A percentile compares a stretch with the other conserved stretches of the same genome.
These are phyloP conservation scores for Rhodinocichla rosea DNA, from an alignment of 2,113 vertebrate species.

Conservation along the genomic window DNA sequence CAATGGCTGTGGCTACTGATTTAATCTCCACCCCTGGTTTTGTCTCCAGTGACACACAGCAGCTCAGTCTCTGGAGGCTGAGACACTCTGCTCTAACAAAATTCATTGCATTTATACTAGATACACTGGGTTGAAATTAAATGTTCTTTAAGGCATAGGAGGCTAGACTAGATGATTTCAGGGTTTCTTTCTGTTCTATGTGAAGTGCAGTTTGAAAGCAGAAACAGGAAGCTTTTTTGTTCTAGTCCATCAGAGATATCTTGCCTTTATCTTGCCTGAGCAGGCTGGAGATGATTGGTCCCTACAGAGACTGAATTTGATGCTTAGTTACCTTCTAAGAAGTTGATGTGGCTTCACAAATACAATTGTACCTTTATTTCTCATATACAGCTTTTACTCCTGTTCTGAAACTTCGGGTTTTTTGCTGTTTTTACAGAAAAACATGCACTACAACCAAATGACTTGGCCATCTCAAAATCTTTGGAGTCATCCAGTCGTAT, in stretches of 20 bases:
- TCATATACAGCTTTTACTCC: neutral
- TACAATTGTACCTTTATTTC: neutral
- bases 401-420: neutral
- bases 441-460: constrained; percentile 84
- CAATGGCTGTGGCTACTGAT: neutral
- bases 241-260: neutral
- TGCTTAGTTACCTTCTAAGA: neutral
- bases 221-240: neutral
- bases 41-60: neutral
- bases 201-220: neutral
- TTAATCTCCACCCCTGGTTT: neutral
- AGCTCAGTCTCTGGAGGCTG: neutral
- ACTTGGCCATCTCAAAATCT: constrained; percentile 83
- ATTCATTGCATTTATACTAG: neutral
- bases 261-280: neutral
- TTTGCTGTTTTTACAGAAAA: constrained; percentile 77
- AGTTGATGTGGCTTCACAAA: neutral
- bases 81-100: neutral
- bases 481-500: constrained; percentile 82
- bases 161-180: neutral
- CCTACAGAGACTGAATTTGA: neutral
- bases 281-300: neutral
- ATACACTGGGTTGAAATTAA: neutral
- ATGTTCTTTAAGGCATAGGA: neutral
- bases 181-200: neutral